These are phyloP conservation scores for Mythimna impura DNA, from an alignment of 2,888 invertebrate genomes.

Conservation along the genomic window DNA sequence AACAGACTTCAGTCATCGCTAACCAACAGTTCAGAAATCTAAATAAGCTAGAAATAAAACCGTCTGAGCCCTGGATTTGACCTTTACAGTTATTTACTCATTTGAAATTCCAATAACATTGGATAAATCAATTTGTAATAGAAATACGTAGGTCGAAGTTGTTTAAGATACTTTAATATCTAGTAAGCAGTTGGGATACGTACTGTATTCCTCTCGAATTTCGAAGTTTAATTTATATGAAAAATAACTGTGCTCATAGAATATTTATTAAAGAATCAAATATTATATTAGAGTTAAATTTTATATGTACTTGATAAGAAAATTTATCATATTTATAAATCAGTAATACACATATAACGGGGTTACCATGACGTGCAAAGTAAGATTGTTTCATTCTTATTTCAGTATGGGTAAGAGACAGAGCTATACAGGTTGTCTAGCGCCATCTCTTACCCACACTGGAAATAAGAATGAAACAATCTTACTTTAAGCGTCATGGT, in stretches of 20 bases:
- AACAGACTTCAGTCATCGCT: constrained; percentile 22
- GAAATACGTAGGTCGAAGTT: constrained; percentile 14
- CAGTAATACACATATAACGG: no score
- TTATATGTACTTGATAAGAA: no score
- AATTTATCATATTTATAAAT: no score
- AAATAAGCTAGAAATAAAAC: constrained; percentile 30
- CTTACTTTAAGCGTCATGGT: no score
- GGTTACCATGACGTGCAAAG: no score
- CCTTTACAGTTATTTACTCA: constrained; percentile 32
- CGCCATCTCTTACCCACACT: no score
- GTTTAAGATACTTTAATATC: constrained; percentile 10
- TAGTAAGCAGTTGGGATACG: neutral
- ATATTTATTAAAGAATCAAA: neutral
- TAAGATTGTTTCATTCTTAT: no score
- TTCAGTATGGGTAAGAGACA: no score
- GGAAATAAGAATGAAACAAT: no score
- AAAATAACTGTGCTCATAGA: neutral
- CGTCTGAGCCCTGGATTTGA: constrained; percentile 11
- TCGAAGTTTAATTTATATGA: neutral
- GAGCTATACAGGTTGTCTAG: no score
- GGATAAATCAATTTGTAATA: constrained; percentile 40
- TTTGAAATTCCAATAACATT: constrained; percentile 40
- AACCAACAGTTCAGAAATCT: constrained; percentile 21
- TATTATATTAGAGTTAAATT: no score
- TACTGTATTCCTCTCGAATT: constrained; percentile 3